Conservation (phyloP, 2,113 vertebrate species). For the Equus przewalskii region DNA sequence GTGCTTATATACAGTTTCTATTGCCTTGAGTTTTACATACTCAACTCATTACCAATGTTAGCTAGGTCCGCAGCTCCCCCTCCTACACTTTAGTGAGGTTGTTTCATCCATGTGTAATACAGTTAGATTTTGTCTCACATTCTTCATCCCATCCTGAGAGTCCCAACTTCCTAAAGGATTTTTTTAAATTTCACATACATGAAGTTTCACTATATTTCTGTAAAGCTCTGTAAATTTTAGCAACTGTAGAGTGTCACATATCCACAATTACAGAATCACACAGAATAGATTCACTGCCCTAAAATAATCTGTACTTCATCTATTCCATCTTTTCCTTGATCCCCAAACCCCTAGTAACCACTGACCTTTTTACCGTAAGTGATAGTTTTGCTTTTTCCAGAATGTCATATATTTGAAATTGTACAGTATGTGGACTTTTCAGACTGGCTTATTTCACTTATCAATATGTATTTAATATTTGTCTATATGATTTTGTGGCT, state of each 20-base stretch:
- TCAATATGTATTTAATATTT: not conserved
- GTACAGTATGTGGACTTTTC: not conserved
- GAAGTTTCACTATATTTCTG: not conserved
- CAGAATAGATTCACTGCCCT: not conserved
- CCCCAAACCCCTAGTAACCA: not conserved
- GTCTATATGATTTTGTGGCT: not conserved
- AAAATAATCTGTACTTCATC: not conserved
- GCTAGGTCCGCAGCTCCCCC: not conserved
- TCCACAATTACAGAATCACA: not conserved
- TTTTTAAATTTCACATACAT: not conserved
- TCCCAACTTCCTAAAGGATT: not conserved
- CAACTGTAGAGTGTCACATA: not conserved
- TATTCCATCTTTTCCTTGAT: not conserved
- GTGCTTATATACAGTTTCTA: not conserved
- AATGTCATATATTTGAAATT: not conserved
- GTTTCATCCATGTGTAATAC: not conserved
- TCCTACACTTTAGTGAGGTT: not conserved
- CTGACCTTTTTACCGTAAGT: not conserved
- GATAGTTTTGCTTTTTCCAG: not conserved
- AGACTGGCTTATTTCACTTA: not conserved
- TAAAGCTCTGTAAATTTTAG: not conserved
- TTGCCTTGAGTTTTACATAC: not conserved
- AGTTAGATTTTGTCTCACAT: not conserved
- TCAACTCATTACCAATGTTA: not conserved
- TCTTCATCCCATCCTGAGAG: not conserved